A percentile compares a stretch with the other conserved stretches of the same genome.
Evolutionary conservation across 2,113 vertebrate genomes (phyloP).

Genomic region (Numenius arquata): DNA sequence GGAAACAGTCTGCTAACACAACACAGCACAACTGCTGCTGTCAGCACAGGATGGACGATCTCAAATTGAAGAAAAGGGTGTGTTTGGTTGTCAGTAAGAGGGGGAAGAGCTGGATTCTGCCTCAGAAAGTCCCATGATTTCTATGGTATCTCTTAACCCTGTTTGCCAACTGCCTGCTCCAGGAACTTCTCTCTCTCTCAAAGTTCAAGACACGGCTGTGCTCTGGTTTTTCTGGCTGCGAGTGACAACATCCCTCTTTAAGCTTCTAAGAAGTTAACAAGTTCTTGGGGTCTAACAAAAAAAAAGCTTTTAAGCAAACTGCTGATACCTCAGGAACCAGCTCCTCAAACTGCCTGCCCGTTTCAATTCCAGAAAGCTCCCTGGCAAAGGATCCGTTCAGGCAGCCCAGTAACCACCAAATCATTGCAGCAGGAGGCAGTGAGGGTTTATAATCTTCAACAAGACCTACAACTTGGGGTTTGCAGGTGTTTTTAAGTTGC

Average conservation of each 20-base stretch:
- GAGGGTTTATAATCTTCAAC: neutral
- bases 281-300: neutral
- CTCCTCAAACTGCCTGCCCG: neutral
- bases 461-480: neutral
- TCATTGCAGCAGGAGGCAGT: neutral
- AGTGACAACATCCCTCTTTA: neutral
- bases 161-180: neutral
- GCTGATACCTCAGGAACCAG: neutral
- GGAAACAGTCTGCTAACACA: neutral
- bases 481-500: neutral
- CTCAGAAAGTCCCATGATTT: neutral
- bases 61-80: neutral
- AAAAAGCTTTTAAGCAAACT: neutral
- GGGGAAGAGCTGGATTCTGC: neutral
- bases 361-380: neutral
- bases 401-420: neutral
- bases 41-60: neutral
- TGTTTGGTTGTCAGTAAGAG: neutral
- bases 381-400: fast-evolving
- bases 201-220: neutral
- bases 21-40: neutral
- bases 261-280: neutral
- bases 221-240: neutral
- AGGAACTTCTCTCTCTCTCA: neutral
- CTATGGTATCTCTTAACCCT: neutral